A percentile compares a stretch with the other conserved stretches of the same genome.
Evolutionary conservation across 2,797 vertebrate genomes (phyloP).

Genomic region (Syngnathus rostellatus): DNA sequence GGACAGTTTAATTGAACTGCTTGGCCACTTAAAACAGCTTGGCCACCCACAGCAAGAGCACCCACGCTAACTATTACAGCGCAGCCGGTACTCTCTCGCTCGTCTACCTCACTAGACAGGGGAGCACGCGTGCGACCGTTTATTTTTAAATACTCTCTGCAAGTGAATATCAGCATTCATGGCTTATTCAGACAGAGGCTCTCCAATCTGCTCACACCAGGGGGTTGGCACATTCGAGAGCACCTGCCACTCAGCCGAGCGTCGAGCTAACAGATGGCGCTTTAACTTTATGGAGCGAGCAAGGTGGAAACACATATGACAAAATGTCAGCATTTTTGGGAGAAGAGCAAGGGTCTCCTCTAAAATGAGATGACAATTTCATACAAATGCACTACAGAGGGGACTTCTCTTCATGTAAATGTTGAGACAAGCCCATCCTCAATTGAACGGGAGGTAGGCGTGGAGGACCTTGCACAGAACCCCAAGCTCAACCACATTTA

Average conservation of each 20-base stretch:
- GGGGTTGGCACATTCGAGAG: constrained; percentile 33
- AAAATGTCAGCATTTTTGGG: constrained; percentile 24
- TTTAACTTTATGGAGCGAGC: constrained; percentile 39
- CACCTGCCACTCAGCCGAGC: constrained; percentile 36
- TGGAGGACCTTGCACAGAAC: background rate
- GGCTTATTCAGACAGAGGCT: constrained; percentile 9
- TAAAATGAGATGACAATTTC: constrained; percentile 27
- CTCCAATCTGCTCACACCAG: constrained; percentile 18
- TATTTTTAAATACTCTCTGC: constrained; percentile 6
- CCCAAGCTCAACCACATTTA: background rate
- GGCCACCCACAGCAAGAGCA: constrained; percentile 27
- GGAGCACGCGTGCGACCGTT: constrained; percentile 2
- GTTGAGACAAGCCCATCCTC: background rate
- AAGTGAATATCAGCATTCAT: constrained; percentile 1
- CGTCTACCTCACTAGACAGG: constrained; percentile 1
- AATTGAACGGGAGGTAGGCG: background rate
- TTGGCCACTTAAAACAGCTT: constrained; percentile 41
- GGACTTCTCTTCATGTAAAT: background rate
- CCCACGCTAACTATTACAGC: constrained; percentile 30
- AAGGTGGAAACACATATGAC: constrained; percentile 28
- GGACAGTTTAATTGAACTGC: constrained; percentile 46
- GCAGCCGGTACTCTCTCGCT: background rate
- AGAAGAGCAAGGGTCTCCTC: constrained; percentile 15
- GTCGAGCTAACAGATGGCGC: constrained; percentile 46
- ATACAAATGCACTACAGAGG: constrained; percentile 11